Percentiles rank a stretch among this genome's conserved stretches.
Evolutionary conservation across 2,888 invertebrate genomes (phyloP).

Genomic region (Eilema sororculum): DNA sequence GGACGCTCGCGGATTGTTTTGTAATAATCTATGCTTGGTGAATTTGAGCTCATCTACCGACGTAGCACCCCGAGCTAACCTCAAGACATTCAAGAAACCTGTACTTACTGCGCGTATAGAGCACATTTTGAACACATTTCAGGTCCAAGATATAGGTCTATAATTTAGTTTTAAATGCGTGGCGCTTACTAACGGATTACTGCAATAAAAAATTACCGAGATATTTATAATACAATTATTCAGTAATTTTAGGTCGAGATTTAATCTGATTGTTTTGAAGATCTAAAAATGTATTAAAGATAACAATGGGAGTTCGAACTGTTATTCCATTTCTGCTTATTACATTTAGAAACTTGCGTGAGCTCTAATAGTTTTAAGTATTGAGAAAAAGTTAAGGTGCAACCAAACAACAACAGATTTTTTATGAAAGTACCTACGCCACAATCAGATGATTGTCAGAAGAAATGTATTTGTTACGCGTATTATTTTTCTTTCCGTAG

Average conservation of each 20-base stretch:
- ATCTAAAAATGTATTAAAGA: conserved; percentile 17
- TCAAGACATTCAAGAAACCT: too few species aligned
- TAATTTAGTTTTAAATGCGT: conserved; percentile 46
- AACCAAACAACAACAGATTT: conserved; percentile 34
- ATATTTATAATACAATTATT: conserved; percentile 51
- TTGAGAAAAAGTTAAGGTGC: conserved; percentile 14
- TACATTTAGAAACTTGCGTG: conserved; percentile 5
- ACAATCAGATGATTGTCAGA: background rate
- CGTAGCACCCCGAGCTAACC: too few species aligned
- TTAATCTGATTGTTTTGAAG: conserved; percentile 28
- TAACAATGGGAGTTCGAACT: conserved; percentile 28
- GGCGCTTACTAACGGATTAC: conserved; percentile 20
- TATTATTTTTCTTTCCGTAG: conserved; percentile 16
- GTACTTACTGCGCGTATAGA: too few species aligned
- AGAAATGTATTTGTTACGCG: background rate
- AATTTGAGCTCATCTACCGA: too few species aligned
- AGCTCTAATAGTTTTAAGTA: background rate
- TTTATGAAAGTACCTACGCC: conserved; percentile 14
- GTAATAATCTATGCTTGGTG: too few species aligned
- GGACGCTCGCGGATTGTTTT: too few species aligned
- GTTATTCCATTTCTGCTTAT: conserved; percentile 25
- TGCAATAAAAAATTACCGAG: conserved; percentile 24
- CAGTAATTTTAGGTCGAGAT: conserved; percentile 29
- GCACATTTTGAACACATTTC: too few species aligned
- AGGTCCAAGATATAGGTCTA: conserved; percentile 11